Percentiles rank a stretch among this genome's conserved stretches.
These are phyloP conservation scores for Drosophila prosaltans DNA, from an alignment of 1,140 invertebrate species.

Conservation along the genomic window DNA sequence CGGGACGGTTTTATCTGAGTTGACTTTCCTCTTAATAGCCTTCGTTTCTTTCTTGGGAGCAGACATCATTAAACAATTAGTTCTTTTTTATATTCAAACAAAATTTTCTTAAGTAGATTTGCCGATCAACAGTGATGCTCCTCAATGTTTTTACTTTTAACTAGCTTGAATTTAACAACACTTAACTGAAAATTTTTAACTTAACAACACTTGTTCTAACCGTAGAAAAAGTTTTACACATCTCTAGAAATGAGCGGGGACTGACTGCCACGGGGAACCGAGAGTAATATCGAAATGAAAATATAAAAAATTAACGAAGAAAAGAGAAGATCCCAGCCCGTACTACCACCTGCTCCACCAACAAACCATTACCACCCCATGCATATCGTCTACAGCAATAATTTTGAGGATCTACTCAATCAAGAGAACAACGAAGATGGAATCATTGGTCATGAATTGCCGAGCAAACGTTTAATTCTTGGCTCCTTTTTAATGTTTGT, in stretches of 20 bases:
- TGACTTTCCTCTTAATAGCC: background rate
- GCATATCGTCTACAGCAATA: slow-evolving; percentile 25
- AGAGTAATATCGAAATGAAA: background rate
- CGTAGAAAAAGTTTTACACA: too few species aligned
- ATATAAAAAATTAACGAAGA: background rate
- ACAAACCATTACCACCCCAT: slow-evolving; percentile 45
- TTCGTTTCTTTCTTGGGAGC: background rate
- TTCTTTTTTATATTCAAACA: background rate
- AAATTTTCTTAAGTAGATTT: background rate
- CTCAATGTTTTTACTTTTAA: too few species aligned
- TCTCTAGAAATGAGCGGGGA: background rate
- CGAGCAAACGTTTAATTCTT: slow-evolving; percentile 51
- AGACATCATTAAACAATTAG: background rate
- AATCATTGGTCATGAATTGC: slow-evolving; percentile 17
- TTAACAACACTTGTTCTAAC: too few species aligned
- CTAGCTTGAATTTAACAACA: background rate
- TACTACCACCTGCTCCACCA: slow-evolving; percentile 1
- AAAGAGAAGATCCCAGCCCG: background rate
- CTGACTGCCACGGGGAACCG: slow-evolving; percentile 1
- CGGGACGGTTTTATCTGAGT: slow-evolving; percentile 9
- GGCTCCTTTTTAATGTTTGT: slow-evolving; percentile 80
- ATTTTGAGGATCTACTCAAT: slow-evolving; percentile 56
- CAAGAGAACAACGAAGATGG: slow-evolving; percentile 70
- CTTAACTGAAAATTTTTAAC: too few species aligned
- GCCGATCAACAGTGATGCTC: background rate